These are phyloP conservation scores for Cyprinella venusta DNA, from an alignment of 2,797 vertebrate species.

Conservation along the genomic window DNA sequence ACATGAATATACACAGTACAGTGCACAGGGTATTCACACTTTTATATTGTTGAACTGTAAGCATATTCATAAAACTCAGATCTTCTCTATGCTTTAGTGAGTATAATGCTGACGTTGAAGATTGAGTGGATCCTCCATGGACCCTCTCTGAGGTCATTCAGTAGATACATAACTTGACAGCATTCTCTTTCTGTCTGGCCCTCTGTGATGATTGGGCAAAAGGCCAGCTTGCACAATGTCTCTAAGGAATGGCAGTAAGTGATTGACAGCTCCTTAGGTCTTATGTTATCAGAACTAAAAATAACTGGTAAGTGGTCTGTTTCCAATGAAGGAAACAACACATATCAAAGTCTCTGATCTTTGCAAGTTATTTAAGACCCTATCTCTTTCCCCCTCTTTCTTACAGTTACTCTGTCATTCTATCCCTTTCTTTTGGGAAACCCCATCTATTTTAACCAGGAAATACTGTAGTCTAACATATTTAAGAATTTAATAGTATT, in stretches of 20 bases:
- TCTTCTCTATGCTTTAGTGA: neutral
- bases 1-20: neutral
- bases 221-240: neutral
- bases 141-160: neutral
- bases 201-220: slow-evolving; percentile 1
- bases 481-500: neutral
- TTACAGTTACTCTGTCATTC: neutral
- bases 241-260: neutral
- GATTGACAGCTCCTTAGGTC: slow-evolving; percentile 22
- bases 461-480: neutral
- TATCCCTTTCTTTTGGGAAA: neutral
- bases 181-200: slow-evolving; percentile 5
- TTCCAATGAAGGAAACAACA: slow-evolving; percentile 10
- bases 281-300: slow-evolving; percentile 24
- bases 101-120: neutral
- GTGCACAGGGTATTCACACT: neutral
- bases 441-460: neutral
- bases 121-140: neutral
- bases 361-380: neutral
- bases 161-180: slow-evolving; percentile 25
- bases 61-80: neutral
- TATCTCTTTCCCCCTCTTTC: neutral
- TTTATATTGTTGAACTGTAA: neutral
- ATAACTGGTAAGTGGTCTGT: neutral
- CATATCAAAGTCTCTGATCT: neutral